A percentile compares a stretch with the other conserved stretches of the same genome.
These are phyloP conservation scores for Syngnathus acus DNA, from an alignment of 2,797 vertebrate species.

Conservation along the genomic window DNA sequence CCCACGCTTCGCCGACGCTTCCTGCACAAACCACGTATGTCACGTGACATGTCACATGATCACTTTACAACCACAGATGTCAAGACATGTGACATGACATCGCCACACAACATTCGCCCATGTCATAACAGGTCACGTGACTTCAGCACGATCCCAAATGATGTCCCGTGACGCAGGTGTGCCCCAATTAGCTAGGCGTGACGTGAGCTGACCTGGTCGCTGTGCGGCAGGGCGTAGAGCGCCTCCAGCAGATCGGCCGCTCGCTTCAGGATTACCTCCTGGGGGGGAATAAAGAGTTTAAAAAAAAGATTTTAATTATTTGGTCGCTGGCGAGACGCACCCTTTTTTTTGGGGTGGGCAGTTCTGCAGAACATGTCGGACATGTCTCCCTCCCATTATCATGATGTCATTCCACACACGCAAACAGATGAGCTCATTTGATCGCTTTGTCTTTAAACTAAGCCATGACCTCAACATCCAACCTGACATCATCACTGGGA, in stretches of 20 bases:
- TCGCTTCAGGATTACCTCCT: conserved; percentile 97
- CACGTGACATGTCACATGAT: neutral
- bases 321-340: too few species aligned
- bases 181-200: neutral
- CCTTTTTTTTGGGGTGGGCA: too few species aligned
- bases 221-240: conserved; percentile 94
- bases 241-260: conserved; percentile 96
- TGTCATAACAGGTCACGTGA: neutral
- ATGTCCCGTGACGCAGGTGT: neutral
- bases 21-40: conserved; percentile 58
- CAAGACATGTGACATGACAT: too few species aligned
- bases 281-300: conserved; percentile 1
- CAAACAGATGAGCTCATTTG: neutral
- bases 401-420: conserved; percentile 48
- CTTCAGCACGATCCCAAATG: too few species aligned
- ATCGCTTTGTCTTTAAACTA: neutral
- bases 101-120: neutral
- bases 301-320: too few species aligned
- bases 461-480: conserved; percentile 4
- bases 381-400: neutral
- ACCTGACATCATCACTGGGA: conserved; percentile 47
- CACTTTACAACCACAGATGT: too few species aligned
- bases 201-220: conserved; percentile 78
- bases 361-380: neutral
- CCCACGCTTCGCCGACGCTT: conserved; percentile 95